A percentile compares a stretch with the other conserved stretches of the same genome.
Evolutionary conservation across 2,888 invertebrate genomes (phyloP).

Genomic region (Cepaea hortensis): DNA sequence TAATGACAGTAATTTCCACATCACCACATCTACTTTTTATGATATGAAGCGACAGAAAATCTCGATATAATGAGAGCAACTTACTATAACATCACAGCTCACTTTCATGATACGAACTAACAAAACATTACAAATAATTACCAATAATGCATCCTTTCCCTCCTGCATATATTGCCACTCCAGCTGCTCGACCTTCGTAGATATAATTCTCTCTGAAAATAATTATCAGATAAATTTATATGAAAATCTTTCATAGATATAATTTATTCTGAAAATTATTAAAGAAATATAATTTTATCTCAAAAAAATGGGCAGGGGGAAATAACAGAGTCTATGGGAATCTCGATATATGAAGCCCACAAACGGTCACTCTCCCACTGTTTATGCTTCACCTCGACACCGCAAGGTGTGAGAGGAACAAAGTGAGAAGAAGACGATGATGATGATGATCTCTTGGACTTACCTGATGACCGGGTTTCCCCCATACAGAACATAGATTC

Average conservation of each 20-base stretch:
- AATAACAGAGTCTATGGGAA: too few species aligned
- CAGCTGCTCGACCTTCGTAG: constrained; percentile 71
- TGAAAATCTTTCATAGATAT: neutral
- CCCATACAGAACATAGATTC: constrained; percentile 70
- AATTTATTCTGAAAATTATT: neutral
- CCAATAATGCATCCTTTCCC: constrained; percentile 69
- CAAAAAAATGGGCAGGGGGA: neutral
- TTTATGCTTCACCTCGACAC: too few species aligned
- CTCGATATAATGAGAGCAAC: too few species aligned
- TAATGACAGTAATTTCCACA: too few species aligned
- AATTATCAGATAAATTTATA: too few species aligned
- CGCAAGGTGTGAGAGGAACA: too few species aligned
- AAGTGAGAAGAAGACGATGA: too few species aligned
- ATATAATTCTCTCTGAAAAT: constrained; percentile 69
- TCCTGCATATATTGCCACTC: constrained; percentile 71
- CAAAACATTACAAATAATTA: constrained; percentile 50
- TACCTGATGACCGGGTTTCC: constrained; percentile 71
- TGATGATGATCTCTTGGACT: constrained; percentile 15
- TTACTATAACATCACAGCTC: neutral
- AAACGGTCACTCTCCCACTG: too few species aligned
- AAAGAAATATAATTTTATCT: neutral
- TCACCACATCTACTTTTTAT: too few species aligned
- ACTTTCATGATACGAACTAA: neutral
- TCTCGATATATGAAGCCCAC: too few species aligned
- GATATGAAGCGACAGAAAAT: too few species aligned